Evolutionary conservation across 2,888 invertebrate genomes (phyloP).

Genomic region (Drosophila subsilvestris): DNA sequence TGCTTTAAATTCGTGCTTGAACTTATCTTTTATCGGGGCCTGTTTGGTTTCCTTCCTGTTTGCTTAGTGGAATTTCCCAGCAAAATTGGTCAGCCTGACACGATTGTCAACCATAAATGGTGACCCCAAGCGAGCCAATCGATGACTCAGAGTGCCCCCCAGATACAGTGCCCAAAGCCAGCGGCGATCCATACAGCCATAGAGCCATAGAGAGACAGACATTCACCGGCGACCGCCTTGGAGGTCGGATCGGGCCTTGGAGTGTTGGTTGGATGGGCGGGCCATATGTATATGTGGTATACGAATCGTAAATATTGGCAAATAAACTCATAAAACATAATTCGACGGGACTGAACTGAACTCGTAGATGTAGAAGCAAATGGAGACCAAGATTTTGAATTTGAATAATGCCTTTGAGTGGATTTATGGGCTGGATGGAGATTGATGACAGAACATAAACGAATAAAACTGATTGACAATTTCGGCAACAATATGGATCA

Average conservation of each 20-base stretch:
- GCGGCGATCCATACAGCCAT: too few species aligned
- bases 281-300: too few species aligned
- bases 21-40: background rate
- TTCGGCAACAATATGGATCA: background rate
- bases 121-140: background rate
- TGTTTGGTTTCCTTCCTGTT: background rate
- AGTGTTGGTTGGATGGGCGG: too few species aligned
- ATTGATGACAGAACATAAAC: conserved; percentile 58
- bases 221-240: conserved; percentile 3
- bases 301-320: conserved; percentile 25
- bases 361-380: conserved; percentile 48
- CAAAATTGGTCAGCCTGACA: background rate
- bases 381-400: conserved; percentile 12
- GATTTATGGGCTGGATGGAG: conserved; percentile 48
- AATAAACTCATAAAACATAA: conserved; percentile 60
- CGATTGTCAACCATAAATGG: background rate
- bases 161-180: background rate
- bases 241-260: conserved; percentile 2
- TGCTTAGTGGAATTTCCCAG: conserved; percentile 5
- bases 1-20: too few species aligned
- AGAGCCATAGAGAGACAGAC: background rate
- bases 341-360: conserved; percentile 22
- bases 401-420: conserved; percentile 35
- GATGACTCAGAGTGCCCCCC: conserved; percentile 3
- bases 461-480: conserved; percentile 27